Evolutionary conservation across 1,140 invertebrate species (phyloP).

Genomic region (Schlechtendalia chinensis): DNA sequence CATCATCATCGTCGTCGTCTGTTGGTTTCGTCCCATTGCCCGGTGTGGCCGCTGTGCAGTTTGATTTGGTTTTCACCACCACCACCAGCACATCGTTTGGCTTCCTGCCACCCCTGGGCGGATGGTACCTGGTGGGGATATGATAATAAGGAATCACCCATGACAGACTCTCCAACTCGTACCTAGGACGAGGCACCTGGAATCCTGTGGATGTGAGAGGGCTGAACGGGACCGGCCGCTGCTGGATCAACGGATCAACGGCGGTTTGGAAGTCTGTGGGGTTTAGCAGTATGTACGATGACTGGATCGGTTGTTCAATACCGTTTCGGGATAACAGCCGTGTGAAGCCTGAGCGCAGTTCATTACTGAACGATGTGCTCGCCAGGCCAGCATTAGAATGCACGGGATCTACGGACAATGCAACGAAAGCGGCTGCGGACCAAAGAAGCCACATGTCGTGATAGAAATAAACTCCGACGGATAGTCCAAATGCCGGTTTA

Average conservation of each 20-base stretch:
- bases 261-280: neutral
- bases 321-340: slow-evolving; percentile 18
- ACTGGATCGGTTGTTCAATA: slow-evolving; percentile 6
- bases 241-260: neutral
- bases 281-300: neutral
- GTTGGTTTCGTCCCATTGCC: neutral
- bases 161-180: slow-evolving; percentile 26
- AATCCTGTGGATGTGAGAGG: neutral
- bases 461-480: neutral
- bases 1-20: neutral
- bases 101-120: neutral
- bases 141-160: slow-evolving; percentile 31
- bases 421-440: neutral
- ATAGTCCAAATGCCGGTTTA: too few species aligned
- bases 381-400: neutral
- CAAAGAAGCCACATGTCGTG: neutral
- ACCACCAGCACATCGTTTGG: slow-evolving; percentile 24
- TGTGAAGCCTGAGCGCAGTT: slow-evolving; percentile 18
- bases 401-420: neutral
- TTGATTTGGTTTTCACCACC: slow-evolving; percentile 20
- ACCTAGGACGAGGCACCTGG: slow-evolving; percentile 9
- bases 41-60: neutral
- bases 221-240: neutral
- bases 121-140: slow-evolving; percentile 23
- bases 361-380: slow-evolving; percentile 1